Base-by-base conservation (phyloP, 2,888 invertebrate genomes). In the Ceramica pisi region DNA sequence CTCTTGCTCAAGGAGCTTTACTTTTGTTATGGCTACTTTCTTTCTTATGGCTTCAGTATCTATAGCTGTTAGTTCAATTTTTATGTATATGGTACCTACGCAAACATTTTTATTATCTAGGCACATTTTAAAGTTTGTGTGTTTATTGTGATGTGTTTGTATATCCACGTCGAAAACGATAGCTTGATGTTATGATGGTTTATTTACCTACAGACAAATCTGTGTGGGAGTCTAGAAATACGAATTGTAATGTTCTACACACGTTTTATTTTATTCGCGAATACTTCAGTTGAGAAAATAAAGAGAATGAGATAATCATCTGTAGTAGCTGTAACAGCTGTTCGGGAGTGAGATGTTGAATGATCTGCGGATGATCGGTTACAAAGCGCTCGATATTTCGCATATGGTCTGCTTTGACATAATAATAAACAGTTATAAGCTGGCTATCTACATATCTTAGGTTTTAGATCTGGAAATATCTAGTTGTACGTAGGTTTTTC, bases 181-280 rank as follows among this genome's bases (percentile, higher is more conserved):
- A 59, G 61, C 21, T 19, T 48, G 23, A 61, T 51, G 63, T 56
- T 67, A 46, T 51, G 50, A 67, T 51, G 63, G 61, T 80, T 78
- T 80, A 65, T 82, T 78, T 71, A 82, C 79, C 64, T 71, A 71
- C 35, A 26, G 44, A 53, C 14, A 19, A n/a, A 59, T 8, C 26
- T 41, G 67, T 62, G 79, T 51, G 79, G 79, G 82, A 55, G 62
- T 26, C 2, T 19, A 21, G 41, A 59, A 71, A 82, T 67, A 67
- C 41, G 71, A 41, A 50, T 62, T 55, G 61, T 65, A 67, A 67
- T 51, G 8, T 64, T 57, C 53, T 71, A 67, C 78, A 71, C 55
- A 68, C 50, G 53, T 70, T 78, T 59, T 63, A 51, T 77, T 66
- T 66, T 75, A 80, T 64, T 81, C 35, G 35, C 65, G 35, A 68